Evolutionary conservation across 1,140 invertebrate species (phyloP), one percentile per base, ranked within the genome.

Genomic region (Neodiprion lecontei): DNA sequence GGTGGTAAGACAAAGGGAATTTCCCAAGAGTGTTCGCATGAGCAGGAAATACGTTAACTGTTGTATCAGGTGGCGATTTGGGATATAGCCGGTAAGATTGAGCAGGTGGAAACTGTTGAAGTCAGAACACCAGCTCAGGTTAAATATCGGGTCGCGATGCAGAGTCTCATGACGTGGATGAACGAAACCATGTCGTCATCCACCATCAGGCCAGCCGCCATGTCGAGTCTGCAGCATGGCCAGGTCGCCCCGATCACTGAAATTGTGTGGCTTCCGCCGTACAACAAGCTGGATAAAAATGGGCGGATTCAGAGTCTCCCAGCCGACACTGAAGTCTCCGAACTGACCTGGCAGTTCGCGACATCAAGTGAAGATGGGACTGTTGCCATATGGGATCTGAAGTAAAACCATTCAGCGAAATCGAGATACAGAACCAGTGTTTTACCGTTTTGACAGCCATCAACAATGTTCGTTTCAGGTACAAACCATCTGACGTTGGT

Each of bases 371-470:
- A 91, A 76, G 93, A 95, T 80, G 93, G 93, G 7, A 89, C 85
- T 10, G 88, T 95, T 49, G 89, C 91, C 74, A 91, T 94, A 80
- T 95, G 94, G 94, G 91, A 94, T 86, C 84, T 95, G 61, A 90
- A 91, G 74, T 83, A 78, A 75, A 53, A 79, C 79, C n/a, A 75
- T 73, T 50, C 17, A 17, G 23, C 50, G 68, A 68, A 73, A 70
- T 14, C 68, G 77, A 76, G 67, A 73, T 74, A 76, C 65, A 74
- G 72, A 77, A 81, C 11, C 65, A 14, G 21, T 69, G 65, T 14
- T n/a, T 66, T 66, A 21, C 21, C 7, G 14, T 66, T 66, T 66
- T n/a, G 1, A 65, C 5, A 14, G 65, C 65, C 65, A n/a, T 66
- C 65, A 5, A 3, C 21, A 3, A 69, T 14, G 1, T 1, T 21